Conservation (phyloP, 2,888 invertebrate genomes). For the Drosophila setosimentum region DNA sequence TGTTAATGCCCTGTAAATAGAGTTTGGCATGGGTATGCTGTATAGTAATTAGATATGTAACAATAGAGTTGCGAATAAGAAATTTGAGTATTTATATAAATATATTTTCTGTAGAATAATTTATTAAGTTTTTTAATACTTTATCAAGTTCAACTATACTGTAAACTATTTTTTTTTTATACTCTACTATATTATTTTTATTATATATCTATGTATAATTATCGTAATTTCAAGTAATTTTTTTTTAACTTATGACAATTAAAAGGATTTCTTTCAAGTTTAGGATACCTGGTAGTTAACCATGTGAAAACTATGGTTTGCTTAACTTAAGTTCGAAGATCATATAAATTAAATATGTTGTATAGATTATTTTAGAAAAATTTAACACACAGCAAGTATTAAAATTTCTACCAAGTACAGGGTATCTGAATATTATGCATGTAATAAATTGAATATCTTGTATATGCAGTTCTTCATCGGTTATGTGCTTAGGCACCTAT, state of each 20-base stretch:
- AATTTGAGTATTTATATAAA: no score
- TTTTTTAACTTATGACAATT: not conserved
- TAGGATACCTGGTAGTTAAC: not conserved
- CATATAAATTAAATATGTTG: not conserved
- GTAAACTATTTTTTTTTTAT: no score
- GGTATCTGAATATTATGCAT: not conserved
- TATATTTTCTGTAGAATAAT: no score
- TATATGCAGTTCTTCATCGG: not conserved
- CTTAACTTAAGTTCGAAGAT: not conserved
- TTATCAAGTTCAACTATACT: no score
- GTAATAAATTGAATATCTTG: not conserved
- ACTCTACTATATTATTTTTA: no score
- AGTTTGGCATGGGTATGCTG: not conserved
- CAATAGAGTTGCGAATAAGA: no score
- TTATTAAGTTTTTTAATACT: no score
- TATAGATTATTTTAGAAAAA: not conserved
- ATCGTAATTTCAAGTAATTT: no score
- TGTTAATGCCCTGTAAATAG: slow-evolving; percentile 27
- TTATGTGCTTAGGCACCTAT: not conserved
- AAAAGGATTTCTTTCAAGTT: not conserved
- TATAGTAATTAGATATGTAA: not conserved
- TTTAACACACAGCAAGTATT: not conserved
- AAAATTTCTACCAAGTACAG: not conserved
- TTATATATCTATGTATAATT: no score
- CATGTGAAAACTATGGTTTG: not conserved